Base-by-base conservation (phyloP, 2,888 invertebrate genomes). In the Limnephilus rhombicus region DNA sequence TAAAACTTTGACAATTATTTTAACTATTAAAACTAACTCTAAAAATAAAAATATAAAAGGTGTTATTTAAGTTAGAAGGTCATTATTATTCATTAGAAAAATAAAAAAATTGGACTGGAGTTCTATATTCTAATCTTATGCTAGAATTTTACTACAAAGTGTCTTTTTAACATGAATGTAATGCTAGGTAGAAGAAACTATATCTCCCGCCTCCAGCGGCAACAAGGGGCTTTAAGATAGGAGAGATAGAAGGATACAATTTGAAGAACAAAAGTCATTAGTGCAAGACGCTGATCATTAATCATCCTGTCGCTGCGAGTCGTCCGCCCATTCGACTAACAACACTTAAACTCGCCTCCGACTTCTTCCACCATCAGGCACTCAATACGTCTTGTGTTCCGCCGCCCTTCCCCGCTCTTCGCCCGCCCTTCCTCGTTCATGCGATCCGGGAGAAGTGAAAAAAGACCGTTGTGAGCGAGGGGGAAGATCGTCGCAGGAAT, bases 251-350 rank as follows among this genome's bases (percentile, higher is more conserved):
- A 90, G 90, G 90, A 91, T 92, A 92, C 92, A 85, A 91, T 93
- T 92, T 93, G 92, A 93, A 90, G 93, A 91, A 93, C 92, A 92
- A 92, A 93, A 93, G 93, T 93, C 93, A 93, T 93, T 93, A 93
- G 93, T 91, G 92, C 89, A 93, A 92, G 93, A 91, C 91, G 93
- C 68, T 82, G 45, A 80, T 81, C 93, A 93, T 93, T 93, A 92
- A 93, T 93, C 93, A 91, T 93, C 53, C 89, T 81, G 93, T 87
- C 92, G 80, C 41, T 91, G 82, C 92, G 93, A 90, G 90, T 83
- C 45, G 90, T 85, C 92, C 91, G 85, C 91, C 90, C 91, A 91
- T 81, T 91, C 92, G 86, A 91, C 90, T 90, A 90, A 85, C 90
- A 90, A 90, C 90, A 90, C 90, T 90, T 90, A 85, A 85, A 49